phyloP scores from a whole-genome alignment of 2,797 vertebrate genomes.

The Psittacula echo region DNA sequence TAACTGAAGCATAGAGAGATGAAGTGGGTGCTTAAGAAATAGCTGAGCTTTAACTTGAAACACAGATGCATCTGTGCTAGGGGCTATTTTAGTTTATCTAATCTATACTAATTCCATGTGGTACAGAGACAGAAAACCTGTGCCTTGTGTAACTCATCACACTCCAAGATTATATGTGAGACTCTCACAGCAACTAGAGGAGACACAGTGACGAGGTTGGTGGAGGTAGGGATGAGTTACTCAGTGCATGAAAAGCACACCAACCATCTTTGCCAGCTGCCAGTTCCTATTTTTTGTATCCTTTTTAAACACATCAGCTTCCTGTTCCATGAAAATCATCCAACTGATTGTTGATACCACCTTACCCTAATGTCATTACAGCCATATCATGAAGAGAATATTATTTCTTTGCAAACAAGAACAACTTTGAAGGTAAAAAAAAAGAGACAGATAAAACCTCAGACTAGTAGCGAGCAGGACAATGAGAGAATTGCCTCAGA shows the following conservation, averaged over 20 bases:
- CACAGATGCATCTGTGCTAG: neutral
- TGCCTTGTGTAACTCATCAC: neutral
- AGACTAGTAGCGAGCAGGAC: neutral
- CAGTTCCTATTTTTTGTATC: neutral
- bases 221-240: neutral
- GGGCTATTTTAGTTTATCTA: neutral
- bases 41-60: neutral
- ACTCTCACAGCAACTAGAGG: neutral
- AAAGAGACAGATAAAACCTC: neutral
- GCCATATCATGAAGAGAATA: neutral
- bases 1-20: neutral
- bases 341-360: neutral
- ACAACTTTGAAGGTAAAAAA: fast-evolving
- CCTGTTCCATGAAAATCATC: neutral
- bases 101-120: neutral
- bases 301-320: neutral
- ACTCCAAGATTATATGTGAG: neutral
- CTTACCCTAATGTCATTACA: neutral
- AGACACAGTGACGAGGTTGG: neutral
- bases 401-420: neutral
- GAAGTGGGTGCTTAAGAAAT: neutral
- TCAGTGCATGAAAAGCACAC: neutral
- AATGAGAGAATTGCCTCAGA: neutral
- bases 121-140: neutral
- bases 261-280: neutral